phyloP scores from a whole-genome alignment of 2,797 vertebrate genomes.

The Neosalanx taihuensis region DNA sequence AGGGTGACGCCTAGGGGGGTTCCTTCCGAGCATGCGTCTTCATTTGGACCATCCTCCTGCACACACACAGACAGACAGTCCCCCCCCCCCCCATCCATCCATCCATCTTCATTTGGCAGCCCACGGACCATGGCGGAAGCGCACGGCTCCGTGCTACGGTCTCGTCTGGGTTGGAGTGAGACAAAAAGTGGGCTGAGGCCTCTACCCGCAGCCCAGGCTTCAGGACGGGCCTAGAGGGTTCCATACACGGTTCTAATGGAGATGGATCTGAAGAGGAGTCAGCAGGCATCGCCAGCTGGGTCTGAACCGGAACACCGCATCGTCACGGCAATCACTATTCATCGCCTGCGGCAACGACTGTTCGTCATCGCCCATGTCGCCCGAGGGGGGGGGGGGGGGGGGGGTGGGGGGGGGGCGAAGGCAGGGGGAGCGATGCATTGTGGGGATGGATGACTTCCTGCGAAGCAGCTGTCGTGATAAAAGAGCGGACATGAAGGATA shows the following conservation, averaged over 20 bases:
- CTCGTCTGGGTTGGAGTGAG: slow-evolving; percentile 3
- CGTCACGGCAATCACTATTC: slow-evolving; percentile 22
- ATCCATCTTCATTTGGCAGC: not conserved
- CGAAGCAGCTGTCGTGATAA: slow-evolving; percentile 3
- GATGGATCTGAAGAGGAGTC: not conserved
- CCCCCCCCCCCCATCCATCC: not conserved
- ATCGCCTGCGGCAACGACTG: slow-evolving; percentile 37
- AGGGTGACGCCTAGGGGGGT: not conserved
- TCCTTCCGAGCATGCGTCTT: not conserved
- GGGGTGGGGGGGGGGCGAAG: not conserved
- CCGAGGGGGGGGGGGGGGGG: too few species aligned
- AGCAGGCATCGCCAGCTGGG: slow-evolving; percentile 43
- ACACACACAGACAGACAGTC: slow-evolving; percentile 1
- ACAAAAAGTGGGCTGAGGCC: not conserved
- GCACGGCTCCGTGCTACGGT: not conserved
- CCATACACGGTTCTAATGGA: not conserved
- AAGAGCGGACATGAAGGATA: slow-evolving; percentile 79
- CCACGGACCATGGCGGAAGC: not conserved
- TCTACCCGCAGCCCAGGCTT: slow-evolving; percentile 5
- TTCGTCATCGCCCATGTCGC: slow-evolving; percentile 38
- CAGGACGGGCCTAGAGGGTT: not conserved
- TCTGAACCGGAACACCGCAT: slow-evolving; percentile 16
- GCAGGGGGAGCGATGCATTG: not conserved
- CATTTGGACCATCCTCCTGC: not conserved
- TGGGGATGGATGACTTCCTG: slow-evolving; percentile 34